Base-by-base conservation (phyloP, 2,113 vertebrate genomes). In the Etheostoma cragini region DNA sequence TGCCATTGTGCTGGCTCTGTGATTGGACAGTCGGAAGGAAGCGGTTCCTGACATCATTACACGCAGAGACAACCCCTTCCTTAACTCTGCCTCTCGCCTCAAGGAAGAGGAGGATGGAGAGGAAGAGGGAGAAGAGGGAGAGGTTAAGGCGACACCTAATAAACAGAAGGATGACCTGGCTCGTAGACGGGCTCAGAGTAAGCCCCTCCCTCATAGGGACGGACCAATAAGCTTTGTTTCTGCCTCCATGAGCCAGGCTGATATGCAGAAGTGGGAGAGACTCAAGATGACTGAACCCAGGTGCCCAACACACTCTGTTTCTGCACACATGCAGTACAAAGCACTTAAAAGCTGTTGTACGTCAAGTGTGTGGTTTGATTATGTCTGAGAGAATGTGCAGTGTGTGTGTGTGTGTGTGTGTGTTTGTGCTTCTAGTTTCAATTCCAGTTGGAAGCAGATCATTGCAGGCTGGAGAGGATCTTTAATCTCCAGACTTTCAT, bases 251-350 rank as follows among this genome's bases (percentile, higher is more conserved):
- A 98, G 97, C 76, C 95, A 95, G 91, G 95, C 96, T n/a, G 97
- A 98, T 89, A 64, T 97, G 93, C 94, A 97, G 91, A 98, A 96
- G 1, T 99, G 98, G 97, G 94, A 97, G 91, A 97, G 96, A 69
- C 88, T 99, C 83, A 96, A 95, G 92, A 94, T 98, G 81, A 96
- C 92, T 83, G 95, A 97, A 73, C 85, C 91, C 83, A 99, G 98
- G 98, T 99, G 97, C 74, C 88, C 93, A 72, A 78, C 74, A 91
- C 83, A 77, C 84, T 80, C 78, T 67, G 49, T 38, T 67, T 65
- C 67, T 76, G 30, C 58, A 81, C 64, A 76, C 62, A 75, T 11
- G 6, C 54, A 70, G 38, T 46, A 66, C 57, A 71, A 65, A 42
- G 65, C 67, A 49, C n/a, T 50, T 54, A 45, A 50, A 78, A 52